Evolutionary conservation across 2,113 vertebrate genomes (phyloP).

Genomic region (Forbesichthys agassizii): DNA sequence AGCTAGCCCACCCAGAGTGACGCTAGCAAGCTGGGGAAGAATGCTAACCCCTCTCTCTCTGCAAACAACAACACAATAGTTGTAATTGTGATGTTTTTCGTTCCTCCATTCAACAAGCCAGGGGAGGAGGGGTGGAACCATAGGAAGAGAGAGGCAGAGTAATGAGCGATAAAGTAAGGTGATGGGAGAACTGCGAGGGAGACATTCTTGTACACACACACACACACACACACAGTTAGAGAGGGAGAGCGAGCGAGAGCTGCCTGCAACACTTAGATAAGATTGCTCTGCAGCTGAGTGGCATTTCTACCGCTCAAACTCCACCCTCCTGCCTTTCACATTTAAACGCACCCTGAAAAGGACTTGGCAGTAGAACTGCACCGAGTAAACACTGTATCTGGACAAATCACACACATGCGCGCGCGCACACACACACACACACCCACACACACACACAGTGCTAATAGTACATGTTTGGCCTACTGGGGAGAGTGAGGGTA

Average conservation of each 20-base stretch:
- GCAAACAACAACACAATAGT: slow-evolving; percentile 26
- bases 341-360: slow-evolving; percentile 45
- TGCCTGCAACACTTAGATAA: slow-evolving; percentile 70
- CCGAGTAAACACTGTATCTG: slow-evolving; percentile 20
- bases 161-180: slow-evolving; percentile 22
- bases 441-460: not conserved
- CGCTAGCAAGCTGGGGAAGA: slow-evolving; percentile 15
- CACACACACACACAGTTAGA: slow-evolving; percentile 2
- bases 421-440: slow-evolving; percentile 11
- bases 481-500: not conserved
- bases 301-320: slow-evolving; percentile 56
- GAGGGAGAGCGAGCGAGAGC: slow-evolving; percentile 25
- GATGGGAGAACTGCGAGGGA: slow-evolving; percentile 18
- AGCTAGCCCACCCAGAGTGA: slow-evolving; percentile 40
- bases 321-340: slow-evolving; percentile 45
- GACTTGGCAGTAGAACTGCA: slow-evolving; percentile 29
- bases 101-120: slow-evolving; percentile 5
- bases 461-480: too few relatives aligned
- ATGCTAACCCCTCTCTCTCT: slow-evolving; percentile 19
- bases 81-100: slow-evolving; percentile 47
- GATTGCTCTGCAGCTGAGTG: slow-evolving; percentile 64
- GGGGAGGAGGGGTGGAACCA: not conserved
- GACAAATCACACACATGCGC: slow-evolving; percentile 27
- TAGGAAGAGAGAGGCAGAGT: not conserved
- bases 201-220: slow-evolving; percentile 7